Base-by-base conservation (phyloP, 2,113 vertebrate genomes). In the Tetrax tetrax region DNA sequence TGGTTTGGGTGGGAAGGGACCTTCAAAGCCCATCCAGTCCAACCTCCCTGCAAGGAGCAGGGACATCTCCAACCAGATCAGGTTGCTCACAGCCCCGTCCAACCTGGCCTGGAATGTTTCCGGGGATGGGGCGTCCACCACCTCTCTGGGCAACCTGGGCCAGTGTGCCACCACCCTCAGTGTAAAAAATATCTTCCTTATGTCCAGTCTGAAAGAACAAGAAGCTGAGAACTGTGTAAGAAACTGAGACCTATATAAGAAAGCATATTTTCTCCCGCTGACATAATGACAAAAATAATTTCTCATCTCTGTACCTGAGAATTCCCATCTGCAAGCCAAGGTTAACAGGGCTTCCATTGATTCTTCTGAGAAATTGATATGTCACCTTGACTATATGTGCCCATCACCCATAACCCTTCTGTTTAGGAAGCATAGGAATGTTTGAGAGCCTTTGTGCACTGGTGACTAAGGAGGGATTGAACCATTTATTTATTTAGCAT, bases 251-350 rank as follows among this genome's bases (percentile, higher is more conserved):
- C 15, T 43, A 43, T 43, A 43, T 72, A 78, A 79, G 74, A 56
- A 91, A 93, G 54, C 22, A 28, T 82, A 6, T 59, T 83, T 96
- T 87, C 61, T 93, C 18, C 65, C 24, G 41, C 74, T 80, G 87
- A 41, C 45, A 31, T 41, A 60, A 2, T 3, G 70, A 72, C 81
- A 81, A 87, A 90, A 94, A 51, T 48, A 81, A 68, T 81, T 90
- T 87, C 68, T 95, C 51, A 33, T 89, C 80, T 87, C 45, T 59
- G 24, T 84, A 79, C 91, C 89, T 91, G 89, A 89, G 45, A 84
- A 50, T 84, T 87, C 83, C 77, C 50, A 70, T 77, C 50, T 95
- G 82, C 76, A 59, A 51, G 33, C 35, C 68, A 43, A 51, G 59
- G 31, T 57, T 94, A 68, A 45, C 51, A 77, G 63, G 47, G 14